Evolutionary conservation across 2,797 vertebrate species (phyloP), one percentile per base, ranked within the genome.

Genomic region (Esox lucius): DNA sequence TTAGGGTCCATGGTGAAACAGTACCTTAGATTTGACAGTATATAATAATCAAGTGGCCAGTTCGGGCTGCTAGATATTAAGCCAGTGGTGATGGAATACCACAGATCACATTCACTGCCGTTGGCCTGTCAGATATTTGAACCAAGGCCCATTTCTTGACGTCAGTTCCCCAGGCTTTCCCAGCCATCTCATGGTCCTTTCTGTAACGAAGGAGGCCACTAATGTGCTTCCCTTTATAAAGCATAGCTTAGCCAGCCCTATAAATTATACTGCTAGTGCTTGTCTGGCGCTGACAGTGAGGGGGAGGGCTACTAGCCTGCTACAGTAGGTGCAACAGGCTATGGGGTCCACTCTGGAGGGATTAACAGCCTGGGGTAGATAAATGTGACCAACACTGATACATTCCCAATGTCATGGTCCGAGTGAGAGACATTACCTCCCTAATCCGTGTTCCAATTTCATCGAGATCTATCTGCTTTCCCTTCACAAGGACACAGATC

Each of bases 371-470:
- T 24, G 77, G 75, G 85, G 86, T 61, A 24, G 22, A 61, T 24
- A 61, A 24, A 90, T 88, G 86, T 93, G 88, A 92, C 84, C 46
- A 39, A 81, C 79, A 85, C 82, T 82, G 85, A 87, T 87, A 81
- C 81, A 80, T 86, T 84, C 73, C 78, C 35, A 70, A 83, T 87
- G 85, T 91, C 84, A 86, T 76, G 78, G 86, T 77, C 87, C 82
- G 83, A 83, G 86, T 80, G 86, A 89, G 86, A 85, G 87, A 82
- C 82, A 84, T 87, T 89, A 90, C 88, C 92, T 74, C 67, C n/a
- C 78, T 87, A 91, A 83, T 80, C 79, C 48, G 78, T 92, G 91
- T 84, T 93, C 90, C 84, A 89, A 81, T 91, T 93, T 85, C 84
- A 85, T 90, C 84, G 77, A 78, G 86, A 86, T 89, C 86, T 85